A percentile compares a stretch with the other conserved stretches of the same genome.
Evolutionary conservation across 2,113 vertebrate genomes (phyloP).

Genomic region (Paramormyrops kingsleyae): DNA sequence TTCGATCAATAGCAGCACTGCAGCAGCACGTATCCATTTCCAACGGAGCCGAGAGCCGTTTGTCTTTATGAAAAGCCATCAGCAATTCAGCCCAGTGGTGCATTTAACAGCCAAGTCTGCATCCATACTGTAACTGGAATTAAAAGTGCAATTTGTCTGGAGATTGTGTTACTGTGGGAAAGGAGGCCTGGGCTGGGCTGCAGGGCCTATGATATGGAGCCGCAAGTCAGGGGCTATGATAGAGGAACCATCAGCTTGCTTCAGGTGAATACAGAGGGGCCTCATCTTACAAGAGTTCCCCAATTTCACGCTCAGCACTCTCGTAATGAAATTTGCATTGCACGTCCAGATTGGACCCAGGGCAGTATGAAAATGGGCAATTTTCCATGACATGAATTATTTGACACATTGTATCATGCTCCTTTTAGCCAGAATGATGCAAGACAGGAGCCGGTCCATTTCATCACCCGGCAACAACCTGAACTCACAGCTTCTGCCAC

Average conservation of each 20-base stretch:
- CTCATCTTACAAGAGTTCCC: neutral
- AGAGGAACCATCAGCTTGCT: neutral
- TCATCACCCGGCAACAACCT: neutral
- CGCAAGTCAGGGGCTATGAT: neutral
- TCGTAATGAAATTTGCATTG: neutral
- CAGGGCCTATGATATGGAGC: constrained; percentile 1
- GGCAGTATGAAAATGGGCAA: neutral
- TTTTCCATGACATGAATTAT: neutral
- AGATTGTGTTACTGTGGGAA: constrained; percentile 64
- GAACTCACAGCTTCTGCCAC: neutral
- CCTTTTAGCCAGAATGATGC: neutral
- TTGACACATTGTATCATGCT: neutral
- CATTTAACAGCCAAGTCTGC: constrained; percentile 68
- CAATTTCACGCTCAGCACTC: neutral
- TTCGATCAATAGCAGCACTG: constrained; percentile 69
- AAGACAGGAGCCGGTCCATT: neutral
- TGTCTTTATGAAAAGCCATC: constrained; percentile 75
- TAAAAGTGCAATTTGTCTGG: constrained; percentile 74
- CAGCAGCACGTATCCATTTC: constrained; percentile 55
- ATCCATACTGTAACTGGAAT: constrained; percentile 62
- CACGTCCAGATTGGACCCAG: neutral
- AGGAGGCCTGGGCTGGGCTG: constrained; percentile 28
- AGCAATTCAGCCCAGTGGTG: constrained; percentile 64
- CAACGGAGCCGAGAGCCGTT: constrained; percentile 62
- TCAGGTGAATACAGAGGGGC: constrained; percentile 23